Evolutionary conservation across 2,797 vertebrate genomes (phyloP).

Genomic region (Denticeps clupeoides): DNA sequence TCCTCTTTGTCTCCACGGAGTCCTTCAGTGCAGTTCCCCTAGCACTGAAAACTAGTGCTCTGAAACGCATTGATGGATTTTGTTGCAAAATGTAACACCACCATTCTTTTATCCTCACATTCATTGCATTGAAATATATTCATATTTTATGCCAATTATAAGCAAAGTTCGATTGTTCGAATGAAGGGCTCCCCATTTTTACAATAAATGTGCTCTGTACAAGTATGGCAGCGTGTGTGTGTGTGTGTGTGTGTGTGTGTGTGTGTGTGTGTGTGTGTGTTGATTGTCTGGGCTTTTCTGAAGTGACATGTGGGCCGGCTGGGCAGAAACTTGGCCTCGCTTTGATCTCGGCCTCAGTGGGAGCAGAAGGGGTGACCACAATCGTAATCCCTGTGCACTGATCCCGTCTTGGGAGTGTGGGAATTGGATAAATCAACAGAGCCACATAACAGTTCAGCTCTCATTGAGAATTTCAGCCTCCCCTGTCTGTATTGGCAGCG

Average conservation of each 20-base stretch:
- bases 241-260: neutral
- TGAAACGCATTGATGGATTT: too few relatives aligned
- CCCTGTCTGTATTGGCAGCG: too few relatives aligned
- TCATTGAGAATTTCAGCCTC: neutral
- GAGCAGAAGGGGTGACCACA: neutral
- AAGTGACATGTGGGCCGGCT: neutral
- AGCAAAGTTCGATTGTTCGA: too few relatives aligned
- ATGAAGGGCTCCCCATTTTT: too few relatives aligned
- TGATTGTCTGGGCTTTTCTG: constrained; percentile 1
- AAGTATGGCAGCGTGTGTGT: neutral
- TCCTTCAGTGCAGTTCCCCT: too few relatives aligned
- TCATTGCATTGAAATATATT: too few relatives aligned
- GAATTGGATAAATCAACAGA: constrained; percentile 15
- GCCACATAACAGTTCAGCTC: neutral
- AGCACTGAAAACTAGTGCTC: too few relatives aligned
- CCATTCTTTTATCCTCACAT: neutral
- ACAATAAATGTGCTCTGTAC: too few relatives aligned
- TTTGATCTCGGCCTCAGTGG: constrained; percentile 9
- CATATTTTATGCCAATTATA: too few relatives aligned
- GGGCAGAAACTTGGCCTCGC: constrained; percentile 2
- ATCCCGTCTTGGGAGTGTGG: constrained; percentile 3
- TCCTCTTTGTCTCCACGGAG: too few relatives aligned
- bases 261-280: neutral
- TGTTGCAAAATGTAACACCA: too few relatives aligned
- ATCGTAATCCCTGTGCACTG: constrained; percentile 4